A percentile compares a stretch with the other conserved stretches of the same genome.
Conservation (phyloP, 2,888 invertebrate genomes). For the Timema cristinae region DNA sequence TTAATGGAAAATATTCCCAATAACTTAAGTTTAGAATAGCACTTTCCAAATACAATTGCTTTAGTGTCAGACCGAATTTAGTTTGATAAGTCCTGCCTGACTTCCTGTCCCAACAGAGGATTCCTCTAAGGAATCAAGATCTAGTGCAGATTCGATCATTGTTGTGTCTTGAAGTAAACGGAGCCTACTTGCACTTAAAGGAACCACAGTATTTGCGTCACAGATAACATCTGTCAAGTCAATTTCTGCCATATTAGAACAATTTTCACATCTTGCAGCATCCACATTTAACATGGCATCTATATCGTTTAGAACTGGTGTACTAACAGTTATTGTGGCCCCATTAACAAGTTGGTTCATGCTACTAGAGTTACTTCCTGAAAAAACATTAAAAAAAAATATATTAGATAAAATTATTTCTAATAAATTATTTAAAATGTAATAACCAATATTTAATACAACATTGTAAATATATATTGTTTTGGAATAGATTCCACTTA, state of each 20-base stretch:
- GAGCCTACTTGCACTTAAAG: conserved; percentile 66
- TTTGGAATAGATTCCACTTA: too few relatives aligned
- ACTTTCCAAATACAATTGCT: too few relatives aligned
- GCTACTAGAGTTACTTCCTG: conserved; percentile 63
- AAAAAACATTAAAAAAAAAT: conserved; percentile 34
- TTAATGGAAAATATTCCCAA: too few relatives aligned
- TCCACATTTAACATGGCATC: conserved; percentile 20
- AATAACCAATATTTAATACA: too few relatives aligned
- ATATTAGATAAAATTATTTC: background rate
- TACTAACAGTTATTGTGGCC: conserved; percentile 9
- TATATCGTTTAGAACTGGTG: conserved; percentile 15
- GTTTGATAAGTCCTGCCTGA: conserved; percentile 61
- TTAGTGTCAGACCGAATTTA: conserved; percentile 20
- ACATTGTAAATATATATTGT: too few relatives aligned
- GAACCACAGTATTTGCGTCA: conserved; percentile 28
- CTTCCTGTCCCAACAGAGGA: conserved; percentile 61
- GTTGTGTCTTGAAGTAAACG: conserved; percentile 80
- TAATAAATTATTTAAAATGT: background rate
- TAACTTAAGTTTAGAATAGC: too few relatives aligned
- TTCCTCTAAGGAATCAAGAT: conserved; percentile 80
- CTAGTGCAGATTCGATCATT: conserved; percentile 86
- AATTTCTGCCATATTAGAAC: conserved; percentile 21
- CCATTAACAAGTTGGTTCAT: conserved; percentile 56
- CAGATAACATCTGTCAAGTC: conserved; percentile 24
- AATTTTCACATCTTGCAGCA: conserved; percentile 8